Evolutionary conservation across 2,797 vertebrate species (phyloP).

Genomic region (Etheostoma nigrum): DNA sequence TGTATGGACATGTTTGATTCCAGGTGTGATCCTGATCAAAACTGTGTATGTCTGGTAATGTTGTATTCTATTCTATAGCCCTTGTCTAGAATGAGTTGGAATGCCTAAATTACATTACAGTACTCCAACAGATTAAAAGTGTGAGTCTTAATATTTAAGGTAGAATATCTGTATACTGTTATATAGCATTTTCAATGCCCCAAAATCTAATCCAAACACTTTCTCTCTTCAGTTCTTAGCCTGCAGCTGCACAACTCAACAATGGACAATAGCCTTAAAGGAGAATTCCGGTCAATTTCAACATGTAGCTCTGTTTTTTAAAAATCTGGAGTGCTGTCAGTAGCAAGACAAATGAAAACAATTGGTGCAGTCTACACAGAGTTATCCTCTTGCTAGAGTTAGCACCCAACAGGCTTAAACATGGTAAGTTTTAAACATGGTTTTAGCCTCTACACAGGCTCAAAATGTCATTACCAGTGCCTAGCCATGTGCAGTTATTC

Average conservation of each 20-base stretch:
- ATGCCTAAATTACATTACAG: slow-evolving; percentile 1
- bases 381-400: too few species aligned
- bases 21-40: slow-evolving; percentile 28
- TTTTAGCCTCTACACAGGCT: too few species aligned
- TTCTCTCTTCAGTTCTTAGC: slow-evolving; percentile 54
- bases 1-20: slow-evolving; percentile 49
- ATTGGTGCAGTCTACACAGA: too few species aligned
- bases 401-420: too few species aligned
- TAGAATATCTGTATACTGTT: slow-evolving; percentile 7
- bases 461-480: too few species aligned
- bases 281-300: too few species aligned
- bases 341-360: too few species aligned
- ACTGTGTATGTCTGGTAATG: neutral
- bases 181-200: slow-evolving; percentile 21
- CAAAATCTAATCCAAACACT: slow-evolving; percentile 49
- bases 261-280: slow-evolving; percentile 61
- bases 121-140: neutral
- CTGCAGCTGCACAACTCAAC: slow-evolving; percentile 68
- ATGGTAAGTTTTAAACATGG: too few species aligned
- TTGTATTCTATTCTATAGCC: neutral
- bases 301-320: too few species aligned
- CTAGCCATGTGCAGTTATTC: too few species aligned
- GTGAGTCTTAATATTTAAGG: slow-evolving; percentile 5
- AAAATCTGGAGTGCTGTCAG: too few species aligned
- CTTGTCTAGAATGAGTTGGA: neutral